Evolutionary conservation across 2,888 invertebrate genomes (phyloP).

Genomic region (Perithous albicinctus): DNA sequence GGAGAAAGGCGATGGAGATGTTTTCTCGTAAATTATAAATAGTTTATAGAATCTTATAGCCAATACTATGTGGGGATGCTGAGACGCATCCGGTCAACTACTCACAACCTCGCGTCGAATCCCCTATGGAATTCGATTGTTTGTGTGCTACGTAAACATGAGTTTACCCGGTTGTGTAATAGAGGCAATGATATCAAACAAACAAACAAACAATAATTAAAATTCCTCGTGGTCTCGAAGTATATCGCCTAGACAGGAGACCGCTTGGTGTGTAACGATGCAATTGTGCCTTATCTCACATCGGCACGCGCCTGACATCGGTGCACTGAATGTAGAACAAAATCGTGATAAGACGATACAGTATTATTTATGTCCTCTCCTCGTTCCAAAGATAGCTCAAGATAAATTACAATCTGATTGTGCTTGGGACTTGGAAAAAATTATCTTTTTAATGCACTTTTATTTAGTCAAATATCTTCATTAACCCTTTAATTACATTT

Average conservation of each 20-base stretch:
- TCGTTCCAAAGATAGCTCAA: not conserved
- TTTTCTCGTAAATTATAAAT: not conserved
- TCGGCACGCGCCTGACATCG: constrained; percentile 7
- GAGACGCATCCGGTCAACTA: not conserved
- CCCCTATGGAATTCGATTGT: constrained; percentile 10
- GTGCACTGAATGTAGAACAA: not conserved
- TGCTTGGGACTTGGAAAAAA: not conserved
- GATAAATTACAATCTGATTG: not conserved
- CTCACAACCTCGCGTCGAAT: not conserved
- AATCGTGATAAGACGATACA: constrained; percentile 12
- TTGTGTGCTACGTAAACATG: not conserved
- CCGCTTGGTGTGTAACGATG: not conserved
- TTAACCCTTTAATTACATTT: too few relatives aligned
- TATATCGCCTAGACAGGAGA: not conserved
- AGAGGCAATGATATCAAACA: constrained; percentile 20
- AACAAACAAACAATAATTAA: constrained; percentile 27
- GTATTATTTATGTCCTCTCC: not conserved
- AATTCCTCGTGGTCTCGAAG: not conserved
- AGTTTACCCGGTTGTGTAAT: constrained; percentile 19
- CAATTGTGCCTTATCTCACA: not conserved
- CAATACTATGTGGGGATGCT: not conserved
- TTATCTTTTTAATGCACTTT: too few relatives aligned
- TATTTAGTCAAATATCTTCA: too few relatives aligned
- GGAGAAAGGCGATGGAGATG: not conserved
- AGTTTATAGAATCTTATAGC: not conserved